Evolutionary conservation across 2,113 vertebrate genomes (phyloP), one percentile per base, ranked within the genome.

Genomic region (Theropithecus gelada): DNA sequence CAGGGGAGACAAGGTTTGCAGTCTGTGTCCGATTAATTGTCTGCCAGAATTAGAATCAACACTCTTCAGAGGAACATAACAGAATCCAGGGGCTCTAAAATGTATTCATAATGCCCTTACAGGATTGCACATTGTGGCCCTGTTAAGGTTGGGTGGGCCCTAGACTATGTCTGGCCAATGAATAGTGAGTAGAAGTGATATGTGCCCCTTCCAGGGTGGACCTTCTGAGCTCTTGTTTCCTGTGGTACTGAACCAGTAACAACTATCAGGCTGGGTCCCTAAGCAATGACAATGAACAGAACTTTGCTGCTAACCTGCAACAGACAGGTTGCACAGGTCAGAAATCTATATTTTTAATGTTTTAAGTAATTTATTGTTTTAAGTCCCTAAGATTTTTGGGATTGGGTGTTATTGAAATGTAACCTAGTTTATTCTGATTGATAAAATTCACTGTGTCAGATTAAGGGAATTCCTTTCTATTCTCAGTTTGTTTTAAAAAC

Each of bases 401-500:
- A 50, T 22, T 32, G 57, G 22, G n/a, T 89, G 32, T n/a, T 73
- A 40, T 48, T 88, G n/a, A 3, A 66, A 66, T 22, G 78, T 59
- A 50, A 32, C 20, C 40, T 64, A 82, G 6, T 57, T 61, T 87
- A 27, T 16, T 80, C 27, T 30, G 80, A 68, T 52, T 52, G 61
- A 50, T 45, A 78, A 40, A 86, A 78, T 38, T 87, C 30, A 5
- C 38, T 55, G 75, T 61, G 87, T 90, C 5, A 27, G 25, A 40
- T n/a, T 48, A 55, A 95, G 48, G 43, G 48, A 85, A 59, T 61
- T 84, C 12, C 27, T 16, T 75, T 92, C 83, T 96, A 35, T 59
- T 92, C 50, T 82, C 70, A 38, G 23, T 90, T 68, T 70, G 32
- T 35, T 93, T 78, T 38, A 66, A 92, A 93, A 43, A 73, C 30